Conservation (phyloP, 2,113 vertebrate genomes). For the Hystrix cristata region DNA sequence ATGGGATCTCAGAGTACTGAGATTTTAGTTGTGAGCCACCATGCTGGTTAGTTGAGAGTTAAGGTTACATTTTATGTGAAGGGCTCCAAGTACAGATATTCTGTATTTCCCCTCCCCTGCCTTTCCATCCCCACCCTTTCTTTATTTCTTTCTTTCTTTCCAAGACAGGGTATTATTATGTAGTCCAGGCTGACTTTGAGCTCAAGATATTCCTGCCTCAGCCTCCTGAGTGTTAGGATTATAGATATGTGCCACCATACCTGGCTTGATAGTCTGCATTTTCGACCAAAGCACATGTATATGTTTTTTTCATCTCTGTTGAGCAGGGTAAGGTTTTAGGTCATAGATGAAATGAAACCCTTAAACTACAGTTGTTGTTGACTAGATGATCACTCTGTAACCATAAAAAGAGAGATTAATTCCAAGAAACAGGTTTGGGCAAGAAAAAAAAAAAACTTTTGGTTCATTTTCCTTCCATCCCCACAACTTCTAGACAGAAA, state of each 20-base stretch:
- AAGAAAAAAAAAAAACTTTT: neutral
- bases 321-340: neutral
- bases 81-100: neutral
- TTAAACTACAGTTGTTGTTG: slow-evolving; percentile 21
- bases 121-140: no score
- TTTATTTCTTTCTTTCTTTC: no score
- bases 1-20: neutral
- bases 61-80: neutral
- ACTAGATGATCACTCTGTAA: neutral
- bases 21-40: neutral
- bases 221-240: neutral
- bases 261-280: neutral
- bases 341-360: neutral
- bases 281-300: neutral
- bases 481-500: neutral
- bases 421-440: neutral
- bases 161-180: neutral
- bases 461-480: neutral
- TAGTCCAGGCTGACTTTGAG: neutral
- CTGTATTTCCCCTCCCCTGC: neutral
- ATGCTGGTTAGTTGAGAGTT: neutral
- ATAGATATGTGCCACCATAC: neutral
- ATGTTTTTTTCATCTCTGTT: neutral
- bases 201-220: neutral
- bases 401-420: neutral